Conservation (phyloP, 64 coral and sea anemone genomes). For the Catalaphyllia jardinei region DNA sequence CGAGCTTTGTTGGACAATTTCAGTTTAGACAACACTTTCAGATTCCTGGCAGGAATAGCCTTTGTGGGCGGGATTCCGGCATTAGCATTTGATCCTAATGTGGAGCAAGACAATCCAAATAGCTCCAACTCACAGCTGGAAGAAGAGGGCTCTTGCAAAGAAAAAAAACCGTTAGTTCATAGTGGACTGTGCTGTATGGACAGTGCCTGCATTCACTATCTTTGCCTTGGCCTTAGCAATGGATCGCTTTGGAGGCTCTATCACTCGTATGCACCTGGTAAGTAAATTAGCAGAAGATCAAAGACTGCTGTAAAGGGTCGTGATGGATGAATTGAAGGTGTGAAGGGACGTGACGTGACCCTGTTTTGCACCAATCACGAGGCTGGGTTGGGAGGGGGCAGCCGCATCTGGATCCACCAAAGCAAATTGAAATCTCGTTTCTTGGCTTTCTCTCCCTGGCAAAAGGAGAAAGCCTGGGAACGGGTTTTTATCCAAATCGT, state of each 20-base stretch:
- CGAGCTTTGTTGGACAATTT: constrained; percentile 13
- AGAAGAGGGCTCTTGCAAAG: neutral
- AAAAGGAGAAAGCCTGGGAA: no score
- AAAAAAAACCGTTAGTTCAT: neutral
- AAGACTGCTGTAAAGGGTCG: no score
- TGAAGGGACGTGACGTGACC: no score
- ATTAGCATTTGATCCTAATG: constrained; percentile 19
- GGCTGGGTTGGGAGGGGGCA: no score
- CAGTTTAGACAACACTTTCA: constrained; percentile 7
- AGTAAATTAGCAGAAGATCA: neutral
- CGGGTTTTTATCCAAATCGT: no score
- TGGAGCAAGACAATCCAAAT: constrained; percentile 16
- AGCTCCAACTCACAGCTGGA: neutral
- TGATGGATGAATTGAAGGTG: no score
- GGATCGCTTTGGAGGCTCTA: neutral
- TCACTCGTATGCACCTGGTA: constrained; percentile 45
- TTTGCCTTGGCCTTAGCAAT: constrained; percentile 19
- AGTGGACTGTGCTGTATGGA: constrained; percentile 54
- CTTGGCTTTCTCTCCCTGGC: no score
- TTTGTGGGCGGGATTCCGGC: neutral
- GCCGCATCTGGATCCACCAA: no score
- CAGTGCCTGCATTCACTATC: constrained; percentile 29
- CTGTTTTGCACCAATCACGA: no score
- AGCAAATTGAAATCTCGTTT: no score
- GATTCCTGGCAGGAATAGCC: constrained; percentile 18